Evolutionary conservation across 2,888 invertebrate species (phyloP).

Genomic region (Ommatoiulus sabulosus): DNA sequence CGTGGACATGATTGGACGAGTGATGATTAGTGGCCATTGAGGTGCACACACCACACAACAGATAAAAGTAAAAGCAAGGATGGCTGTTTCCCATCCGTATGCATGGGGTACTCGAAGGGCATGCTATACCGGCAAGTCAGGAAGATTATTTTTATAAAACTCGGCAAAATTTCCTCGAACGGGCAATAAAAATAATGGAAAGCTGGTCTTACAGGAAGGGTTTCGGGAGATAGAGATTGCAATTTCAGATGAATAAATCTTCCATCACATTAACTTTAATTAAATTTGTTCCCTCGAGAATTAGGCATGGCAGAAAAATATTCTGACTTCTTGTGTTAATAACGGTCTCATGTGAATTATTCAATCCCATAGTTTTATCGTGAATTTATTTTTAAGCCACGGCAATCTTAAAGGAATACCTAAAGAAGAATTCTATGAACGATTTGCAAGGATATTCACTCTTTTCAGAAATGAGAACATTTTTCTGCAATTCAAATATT

Average conservation of each 20-base stretch:
- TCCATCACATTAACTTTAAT: conserved; percentile 10
- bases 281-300: neutral
- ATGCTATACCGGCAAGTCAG: neutral
- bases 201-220: neutral
- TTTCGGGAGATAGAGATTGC: neutral
- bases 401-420: too few relatives aligned
- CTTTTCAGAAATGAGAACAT: too few relatives aligned
- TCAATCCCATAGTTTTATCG: too few relatives aligned
- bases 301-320: neutral
- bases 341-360: neutral
- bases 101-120: neutral
- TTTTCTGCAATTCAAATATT: too few relatives aligned
- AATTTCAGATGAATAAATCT: conserved; percentile 29
- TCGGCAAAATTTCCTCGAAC: neutral
- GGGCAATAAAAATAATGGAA: conserved; percentile 6
- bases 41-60: neutral
- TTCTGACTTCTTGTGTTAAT: neutral
- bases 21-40: neutral
- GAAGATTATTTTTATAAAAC: neutral
- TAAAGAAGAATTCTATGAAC: too few relatives aligned
- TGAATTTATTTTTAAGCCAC: neutral
- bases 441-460: too few relatives aligned
- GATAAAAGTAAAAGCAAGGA: neutral
- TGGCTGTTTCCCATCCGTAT: neutral
- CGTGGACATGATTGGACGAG: neutral